Conservation (phyloP, 2,797 vertebrate species). For the Aphelocoma californica region DNA sequence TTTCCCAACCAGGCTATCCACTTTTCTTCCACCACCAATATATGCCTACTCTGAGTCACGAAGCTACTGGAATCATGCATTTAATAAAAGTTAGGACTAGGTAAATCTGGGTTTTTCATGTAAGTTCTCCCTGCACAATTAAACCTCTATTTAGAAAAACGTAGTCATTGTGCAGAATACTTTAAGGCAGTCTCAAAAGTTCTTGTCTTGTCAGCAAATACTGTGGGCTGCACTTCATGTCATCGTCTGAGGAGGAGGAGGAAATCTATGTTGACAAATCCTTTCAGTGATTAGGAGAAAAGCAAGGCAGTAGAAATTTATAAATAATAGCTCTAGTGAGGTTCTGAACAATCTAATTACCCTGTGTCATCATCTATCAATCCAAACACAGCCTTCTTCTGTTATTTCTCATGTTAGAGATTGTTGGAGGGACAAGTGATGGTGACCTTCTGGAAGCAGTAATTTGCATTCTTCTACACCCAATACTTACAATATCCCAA, state of each 20-base stretch:
- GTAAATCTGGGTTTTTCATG: not conserved
- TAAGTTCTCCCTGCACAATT: not conserved
- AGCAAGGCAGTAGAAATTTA: conserved; percentile 33
- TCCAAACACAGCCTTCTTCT: conserved; percentile 8
- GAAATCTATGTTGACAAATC: conserved; percentile 59
- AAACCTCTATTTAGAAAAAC: not conserved
- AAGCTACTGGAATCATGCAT: not conserved
- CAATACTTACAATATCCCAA: not conserved
- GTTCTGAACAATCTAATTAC: conserved; percentile 62
- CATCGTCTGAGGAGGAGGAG: not conserved
- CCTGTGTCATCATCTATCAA: conserved; percentile 42
- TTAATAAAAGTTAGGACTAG: not conserved
- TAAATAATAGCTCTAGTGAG: conserved; percentile 49
- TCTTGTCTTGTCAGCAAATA: conserved; percentile 34
- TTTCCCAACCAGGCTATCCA: not conserved
- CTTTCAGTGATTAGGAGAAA: conserved; percentile 46
- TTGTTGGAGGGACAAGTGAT: not conserved
- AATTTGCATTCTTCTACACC: not conserved
- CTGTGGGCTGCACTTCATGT: conserved; percentile 5
- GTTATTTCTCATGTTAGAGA: not conserved
- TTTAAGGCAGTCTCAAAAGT: conserved; percentile 16
- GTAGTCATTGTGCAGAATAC: not conserved
- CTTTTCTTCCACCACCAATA: not conserved
- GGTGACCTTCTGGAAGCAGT: not conserved
- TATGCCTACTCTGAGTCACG: not conserved